Base-by-base conservation (phyloP, 2,888 invertebrate genomes). In the Neocrepidodera transversa region DNA sequence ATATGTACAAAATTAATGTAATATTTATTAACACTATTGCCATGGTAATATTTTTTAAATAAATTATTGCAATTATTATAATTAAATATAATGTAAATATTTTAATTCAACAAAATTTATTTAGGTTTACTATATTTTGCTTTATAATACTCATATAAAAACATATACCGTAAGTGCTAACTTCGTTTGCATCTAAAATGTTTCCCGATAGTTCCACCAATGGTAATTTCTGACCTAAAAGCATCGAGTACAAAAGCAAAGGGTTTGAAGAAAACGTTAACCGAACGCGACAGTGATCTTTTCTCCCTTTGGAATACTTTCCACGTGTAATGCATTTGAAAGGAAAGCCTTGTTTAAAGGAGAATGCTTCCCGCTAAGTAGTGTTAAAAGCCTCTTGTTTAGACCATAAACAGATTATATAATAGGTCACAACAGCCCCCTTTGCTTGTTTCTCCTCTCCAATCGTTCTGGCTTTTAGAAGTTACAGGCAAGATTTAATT, bases 331-430 rank as follows among this genome's bases (percentile, higher is more conserved):
- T 76, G 76, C 73, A 76, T 75, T 76, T 78, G 77, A 78, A 74
- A 78, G 75, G 77, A 73, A 77, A 78, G 77, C 78, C 76, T 76
- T 78, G 78, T 78, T 76, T 76, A 69, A 68, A 72, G 75, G 72
- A 76, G 78, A 77, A 77, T 76, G 77, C 73, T 74, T 74, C 73
- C 74, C 70, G 71, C 75, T 76, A 77, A 78, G 76, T 73, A 74
- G 74, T 73, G 74, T 76, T 78, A 77, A 77, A 77, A 78, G 78
- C 77, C 76, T 65, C 68, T 68, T 68, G 71, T 72, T 50, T 71
- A 71, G 70, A 75, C 54, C 45, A 54, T 54, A 54, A 54, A 54
- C 54, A 54, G 54, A 54, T 54, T 54, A 54, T 54, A 11, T 54
- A 14, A 45, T 53, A 54, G 36, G 54, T 47, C 43, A 53, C 40